Evolutionary conservation across 2,113 vertebrate species (phyloP), one percentile per base, ranked within the genome.

Genomic region (Oostethus manadensis): DNA sequence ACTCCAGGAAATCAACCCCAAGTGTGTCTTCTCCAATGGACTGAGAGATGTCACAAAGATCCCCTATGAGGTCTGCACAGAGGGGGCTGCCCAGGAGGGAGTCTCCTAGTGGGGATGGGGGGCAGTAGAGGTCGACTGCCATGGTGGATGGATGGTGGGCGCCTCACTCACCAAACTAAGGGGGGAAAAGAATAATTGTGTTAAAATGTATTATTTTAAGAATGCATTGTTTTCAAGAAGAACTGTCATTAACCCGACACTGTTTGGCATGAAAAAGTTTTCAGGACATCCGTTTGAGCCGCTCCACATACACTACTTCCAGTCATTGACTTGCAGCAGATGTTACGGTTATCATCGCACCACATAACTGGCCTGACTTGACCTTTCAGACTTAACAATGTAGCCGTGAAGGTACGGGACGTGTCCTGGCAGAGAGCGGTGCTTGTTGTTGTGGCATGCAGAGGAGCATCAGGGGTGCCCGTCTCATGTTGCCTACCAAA

Each of bases 61-160:
- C 91, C 26, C 92, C 93, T 87, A 98, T 92, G 72, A 96, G 90
- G 62, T 94, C 94, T 62, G 91, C 92, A 38, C 91, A 93, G 10
- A 98, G 86, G 0, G 95, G 93, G 68, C 92, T 95, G 55, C 86
- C 90, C 71, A 94, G 84, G 44, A 92, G 89, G 17, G 90, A 90
- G 4, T 94, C 88, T 73, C 91, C 92, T 13, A 94, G 71, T 0
- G 91, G 91, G 63, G 91, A 91, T 1, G 94, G 90, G 0, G 93
- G 84, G 56, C 89, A 89, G 17, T 93, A 88, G 5, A 90, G 88
- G 74, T 88, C 92, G 65, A 87, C 90, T 44, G 93, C 91, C 95
- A 95, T 97, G 79, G 60, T 48, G 64, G 78, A 40, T 48, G 64
- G 78, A 40, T 18, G 56, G 22, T 42, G 33, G 13, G 23, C 15